Percentiles rank a stretch among this genome's conserved stretches.
These are phyloP conservation scores for human (Homo sapiens) DNA, from an alignment of 2,113 vertebrate species.

Conservation along the genomic window GRCh38 chr2:148419501-148420000, in stretches of 20 bases:
- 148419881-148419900: not conserved
- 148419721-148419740: not conserved
- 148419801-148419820: not conserved
- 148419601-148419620: not conserved
- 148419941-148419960: not conserved
- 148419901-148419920: not conserved
- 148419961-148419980: not conserved
- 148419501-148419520: not conserved
- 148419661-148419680: not conserved
- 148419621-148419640: not conserved
- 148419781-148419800: not conserved
- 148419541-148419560: not conserved
- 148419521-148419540: not conserved
- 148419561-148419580: not conserved
- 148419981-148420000: not conserved
- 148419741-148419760: conserved; percentile 29
- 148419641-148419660: not conserved
- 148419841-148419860: not conserved
- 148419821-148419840: not conserved
- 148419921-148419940: not conserved
- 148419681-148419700: not conserved
- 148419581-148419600: not conserved
- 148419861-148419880: not conserved
- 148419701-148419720: not conserved
- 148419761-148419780: not conserved